A percentile compares a stretch with the other conserved stretches of the same genome.
phyloP scores from a whole-genome alignment of 2,797 vertebrate species.

The Hirundo rustica region DNA sequence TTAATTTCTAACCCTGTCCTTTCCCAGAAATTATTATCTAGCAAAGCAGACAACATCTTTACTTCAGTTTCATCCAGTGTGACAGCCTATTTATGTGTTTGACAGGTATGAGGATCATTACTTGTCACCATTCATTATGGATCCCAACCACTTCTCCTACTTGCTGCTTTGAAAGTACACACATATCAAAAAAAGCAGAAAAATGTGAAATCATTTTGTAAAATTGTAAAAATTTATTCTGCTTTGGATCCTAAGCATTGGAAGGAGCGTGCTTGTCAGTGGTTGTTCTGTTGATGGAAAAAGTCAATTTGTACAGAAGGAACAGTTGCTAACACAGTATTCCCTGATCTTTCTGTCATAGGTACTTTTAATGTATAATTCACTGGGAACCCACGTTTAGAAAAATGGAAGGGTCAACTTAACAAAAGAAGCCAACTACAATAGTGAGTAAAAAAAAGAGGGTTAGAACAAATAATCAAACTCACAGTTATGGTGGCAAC shows the following conservation, averaged over 20 bases:
- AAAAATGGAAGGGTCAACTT: background rate
- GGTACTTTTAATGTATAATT: background rate
- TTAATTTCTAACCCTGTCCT: background rate
- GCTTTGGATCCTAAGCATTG: background rate
- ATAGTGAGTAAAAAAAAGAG: background rate
- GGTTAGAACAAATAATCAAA: background rate
- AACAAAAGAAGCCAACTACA: background rate
- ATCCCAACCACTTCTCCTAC: background rate
- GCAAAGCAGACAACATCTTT: background rate
- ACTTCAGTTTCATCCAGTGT: background rate
- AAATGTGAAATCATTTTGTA: no score
- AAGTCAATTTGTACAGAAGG: background rate
- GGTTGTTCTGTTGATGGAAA: background rate
- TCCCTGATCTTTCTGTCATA: background rate
- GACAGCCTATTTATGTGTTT: background rate
- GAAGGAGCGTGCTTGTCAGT: background rate
- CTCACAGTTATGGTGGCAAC: background rate
- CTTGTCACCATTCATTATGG: background rate
- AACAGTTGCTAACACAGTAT: background rate
- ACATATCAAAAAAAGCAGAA: background rate
- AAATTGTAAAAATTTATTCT: background rate
- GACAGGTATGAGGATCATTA: background rate
- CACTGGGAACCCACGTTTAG: background rate
- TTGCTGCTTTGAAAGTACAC: background rate
- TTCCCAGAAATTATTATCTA: background rate